phyloP scores from a whole-genome alignment of 2,113 vertebrate species.

The Bubo scandiacus region DNA sequence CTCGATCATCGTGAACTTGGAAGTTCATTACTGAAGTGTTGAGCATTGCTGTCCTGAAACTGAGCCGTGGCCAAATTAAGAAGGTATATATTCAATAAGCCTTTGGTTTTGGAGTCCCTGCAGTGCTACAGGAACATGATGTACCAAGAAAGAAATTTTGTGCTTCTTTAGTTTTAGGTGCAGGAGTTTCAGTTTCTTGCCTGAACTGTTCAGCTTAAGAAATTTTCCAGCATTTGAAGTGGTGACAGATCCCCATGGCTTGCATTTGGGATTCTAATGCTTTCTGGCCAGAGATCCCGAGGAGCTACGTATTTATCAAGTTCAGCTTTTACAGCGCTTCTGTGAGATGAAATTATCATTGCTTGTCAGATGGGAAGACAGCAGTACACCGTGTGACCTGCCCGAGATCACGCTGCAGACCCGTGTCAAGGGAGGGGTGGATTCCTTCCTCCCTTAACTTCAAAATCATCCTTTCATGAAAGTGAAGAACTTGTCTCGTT shows the following conservation, averaged over 20 bases:
- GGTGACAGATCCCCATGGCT: background rate
- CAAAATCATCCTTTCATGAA: background rate
- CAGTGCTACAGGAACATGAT: background rate
- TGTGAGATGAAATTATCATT: background rate
- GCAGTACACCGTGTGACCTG: background rate
- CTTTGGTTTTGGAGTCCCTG: background rate
- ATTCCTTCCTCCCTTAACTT: background rate
- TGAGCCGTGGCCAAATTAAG: background rate
- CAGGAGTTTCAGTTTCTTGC: background rate
- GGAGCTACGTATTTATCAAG: background rate
- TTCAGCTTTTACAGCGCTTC: background rate
- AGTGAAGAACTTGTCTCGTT: background rate
- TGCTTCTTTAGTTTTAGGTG: background rate
- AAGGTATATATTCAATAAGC: background rate
- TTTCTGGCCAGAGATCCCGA: background rate
- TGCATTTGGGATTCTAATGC: background rate
- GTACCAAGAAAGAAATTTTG: background rate
- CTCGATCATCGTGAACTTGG: accelerated
- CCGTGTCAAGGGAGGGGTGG: too few relatives aligned
- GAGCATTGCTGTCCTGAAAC: conserved; percentile 18
- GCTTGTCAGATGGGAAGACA: background rate
- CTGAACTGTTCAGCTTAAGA: background rate
- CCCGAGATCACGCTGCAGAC: background rate
- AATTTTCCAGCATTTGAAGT: background rate
- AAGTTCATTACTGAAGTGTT: conserved; percentile 3